Conservation (phyloP, 2,888 invertebrate species). For the Eremobia ochroleuca region DNA sequence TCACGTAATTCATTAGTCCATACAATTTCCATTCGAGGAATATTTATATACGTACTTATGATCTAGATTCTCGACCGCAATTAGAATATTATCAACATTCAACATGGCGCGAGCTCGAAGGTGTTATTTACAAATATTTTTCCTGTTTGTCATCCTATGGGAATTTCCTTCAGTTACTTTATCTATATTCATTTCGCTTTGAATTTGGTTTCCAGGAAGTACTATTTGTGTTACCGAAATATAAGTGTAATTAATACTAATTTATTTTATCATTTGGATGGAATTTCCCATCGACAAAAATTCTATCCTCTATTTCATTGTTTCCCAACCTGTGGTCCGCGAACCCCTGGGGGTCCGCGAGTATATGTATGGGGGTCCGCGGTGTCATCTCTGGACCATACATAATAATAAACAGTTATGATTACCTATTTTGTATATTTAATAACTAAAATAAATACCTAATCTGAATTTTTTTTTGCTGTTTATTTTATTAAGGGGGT, state of each 20-base stretch:
- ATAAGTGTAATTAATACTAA: not conserved
- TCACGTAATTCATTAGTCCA: not conserved
- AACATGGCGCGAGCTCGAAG: not conserved
- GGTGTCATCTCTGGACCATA: too few species aligned
- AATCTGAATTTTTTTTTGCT: too few species aligned
- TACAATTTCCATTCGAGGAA: conserved; percentile 3
- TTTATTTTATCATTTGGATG: not conserved
- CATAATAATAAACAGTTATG: too few species aligned
- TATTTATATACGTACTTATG: too few species aligned
- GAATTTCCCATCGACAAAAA: not conserved
- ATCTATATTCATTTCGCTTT: not conserved
- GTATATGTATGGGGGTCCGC: too few species aligned
- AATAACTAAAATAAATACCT: too few species aligned
- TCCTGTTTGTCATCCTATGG: not conserved
- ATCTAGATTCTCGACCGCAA: conserved; percentile 10
- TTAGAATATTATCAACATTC: conserved; percentile 2
- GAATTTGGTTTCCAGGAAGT: not conserved
- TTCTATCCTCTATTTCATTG: too few species aligned
- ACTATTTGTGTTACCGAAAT: not conserved
- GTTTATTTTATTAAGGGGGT: too few species aligned
- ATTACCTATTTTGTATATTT: too few species aligned
- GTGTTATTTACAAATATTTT: not conserved
- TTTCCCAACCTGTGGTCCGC: too few species aligned
- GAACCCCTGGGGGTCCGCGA: too few species aligned
- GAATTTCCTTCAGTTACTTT: conserved; percentile 1